Evolutionary conservation across 2,797 vertebrate species (phyloP), one percentile per base, ranked within the genome.

Genomic region (Argyrosomus regius): DNA sequence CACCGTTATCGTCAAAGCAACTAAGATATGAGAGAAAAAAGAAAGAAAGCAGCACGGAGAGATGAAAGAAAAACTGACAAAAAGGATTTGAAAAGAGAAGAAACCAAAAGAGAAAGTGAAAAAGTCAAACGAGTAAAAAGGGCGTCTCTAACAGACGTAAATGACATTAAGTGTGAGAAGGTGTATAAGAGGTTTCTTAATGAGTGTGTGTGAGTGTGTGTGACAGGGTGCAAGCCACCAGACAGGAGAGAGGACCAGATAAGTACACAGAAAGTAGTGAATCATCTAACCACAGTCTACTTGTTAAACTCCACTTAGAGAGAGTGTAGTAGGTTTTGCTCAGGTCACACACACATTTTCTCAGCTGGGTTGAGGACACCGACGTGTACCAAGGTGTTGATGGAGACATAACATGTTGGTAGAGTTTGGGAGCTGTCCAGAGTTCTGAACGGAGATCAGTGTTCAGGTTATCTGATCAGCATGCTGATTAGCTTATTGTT

Each of bases 391-490:
- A 35, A 35, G 8, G 35, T 39, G 35, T 39, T 39, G 35, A 53
- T 46, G 48, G 58, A 28, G 28, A 28, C 65, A 7, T 16, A 5
- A 53, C 11, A 6, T 28, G 60, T 7, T 74, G 28, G 48, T 28
- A 65, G 70, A 45, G 61, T 75, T 46, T 53, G 17, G 78, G 72
- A 82, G 70, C 77, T 83, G 70, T 84, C 82, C 84, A 79, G 22
- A 75, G 81, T 87, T 39, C 79, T 86, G 83, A 89, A 71, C 26
- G 53, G 45, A 72, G 20, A 61, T 49, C 28, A 58, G 59, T 0
- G 0, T 20, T 54, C 1, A 52, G n/a, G 65, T 39, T 11, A 54
- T 12, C 39, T 14, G 22, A 20, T 20, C 11, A 10, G 20, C 20
- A 28, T 6, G 18, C 35, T 39, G 35, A 39, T 35, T 8, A 35